Conservation (phyloP, 2,113 vertebrate genomes). For the Macquaria australasica region DNA sequence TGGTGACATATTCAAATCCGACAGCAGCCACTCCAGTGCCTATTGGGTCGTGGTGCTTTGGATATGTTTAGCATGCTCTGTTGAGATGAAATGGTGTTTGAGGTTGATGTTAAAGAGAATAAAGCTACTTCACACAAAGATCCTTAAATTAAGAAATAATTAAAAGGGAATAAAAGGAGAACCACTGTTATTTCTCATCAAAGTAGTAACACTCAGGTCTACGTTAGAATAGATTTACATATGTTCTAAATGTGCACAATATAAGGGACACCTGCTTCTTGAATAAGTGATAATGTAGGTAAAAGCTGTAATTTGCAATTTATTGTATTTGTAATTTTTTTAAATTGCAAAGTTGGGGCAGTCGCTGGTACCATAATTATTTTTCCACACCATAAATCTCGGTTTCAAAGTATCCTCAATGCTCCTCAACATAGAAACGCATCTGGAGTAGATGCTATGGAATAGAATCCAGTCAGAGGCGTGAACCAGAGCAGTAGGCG, state of each 20-base stretch:
- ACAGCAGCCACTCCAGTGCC: slow-evolving; percentile 23
- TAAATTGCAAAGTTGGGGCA: too few relatives aligned
- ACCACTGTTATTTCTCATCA: neutral
- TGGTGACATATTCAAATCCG: slow-evolving; percentile 66
- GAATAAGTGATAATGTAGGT: neutral
- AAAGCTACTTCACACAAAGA: neutral
- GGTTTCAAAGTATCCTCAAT: neutral
- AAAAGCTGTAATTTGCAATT: neutral
- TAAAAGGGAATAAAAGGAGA: neutral
- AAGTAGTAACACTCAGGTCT: neutral
- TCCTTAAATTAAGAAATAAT: neutral
- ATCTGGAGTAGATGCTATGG: neutral
- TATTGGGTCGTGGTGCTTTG: slow-evolving; percentile 15
- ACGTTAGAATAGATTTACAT: neutral
- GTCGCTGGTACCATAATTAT: neutral
- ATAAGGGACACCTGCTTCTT: neutral
- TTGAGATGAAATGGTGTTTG: neutral
- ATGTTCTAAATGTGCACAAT: neutral
- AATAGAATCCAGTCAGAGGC: neutral
- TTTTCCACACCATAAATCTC: neutral
- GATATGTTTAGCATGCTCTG: slow-evolving; percentile 14
- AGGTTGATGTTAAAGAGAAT: neutral
- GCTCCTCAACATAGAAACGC: neutral
- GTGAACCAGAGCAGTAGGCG: neutral
- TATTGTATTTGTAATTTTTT: neutral